These are phyloP conservation scores for Pasiphila rectangulata DNA, from an alignment of 2,888 invertebrate species.

Conservation along the genomic window DNA sequence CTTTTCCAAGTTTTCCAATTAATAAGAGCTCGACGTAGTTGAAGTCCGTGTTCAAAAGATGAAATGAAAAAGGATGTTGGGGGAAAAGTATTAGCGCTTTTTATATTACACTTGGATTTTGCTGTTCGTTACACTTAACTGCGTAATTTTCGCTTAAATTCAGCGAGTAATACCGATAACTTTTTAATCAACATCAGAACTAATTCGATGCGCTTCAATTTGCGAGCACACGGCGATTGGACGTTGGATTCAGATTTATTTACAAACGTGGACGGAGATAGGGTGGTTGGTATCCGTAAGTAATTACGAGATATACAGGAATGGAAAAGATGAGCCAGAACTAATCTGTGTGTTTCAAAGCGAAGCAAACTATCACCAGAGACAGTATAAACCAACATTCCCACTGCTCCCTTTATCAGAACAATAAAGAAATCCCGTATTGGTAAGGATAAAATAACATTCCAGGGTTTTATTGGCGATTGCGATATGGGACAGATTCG, in stretches of 20 bases:
- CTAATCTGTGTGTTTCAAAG: conserved; percentile 47
- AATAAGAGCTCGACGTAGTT: conserved; percentile 4
- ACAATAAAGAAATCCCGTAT: conserved; percentile 48
- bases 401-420: conserved; percentile 46
- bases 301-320: conserved; percentile 25
- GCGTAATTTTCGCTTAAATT: conserved; percentile 19
- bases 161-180: conserved; percentile 34
- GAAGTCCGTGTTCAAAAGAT: not conserved
- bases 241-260: conserved; percentile 55
- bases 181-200: conserved; percentile 59
- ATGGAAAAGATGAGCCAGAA: conserved; percentile 50
- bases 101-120: too few species aligned
- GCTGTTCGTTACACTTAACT: too few species aligned
- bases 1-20: conserved; percentile 10
- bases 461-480: conserved; percentile 43
- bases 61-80: not conserved
- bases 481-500: conserved; percentile 31
- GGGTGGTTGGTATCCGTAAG: conserved; percentile 45
- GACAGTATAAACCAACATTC: conserved; percentile 55
- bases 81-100: not conserved
- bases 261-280: conserved; percentile 41
- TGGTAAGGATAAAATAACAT: conserved; percentile 40
- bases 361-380: conserved; percentile 44
- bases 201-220: conserved; percentile 63
- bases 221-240: conserved; percentile 38